phyloP scores from a whole-genome alignment of 1,140 invertebrate genomes.

The Euura saliciscinereae region DNA sequence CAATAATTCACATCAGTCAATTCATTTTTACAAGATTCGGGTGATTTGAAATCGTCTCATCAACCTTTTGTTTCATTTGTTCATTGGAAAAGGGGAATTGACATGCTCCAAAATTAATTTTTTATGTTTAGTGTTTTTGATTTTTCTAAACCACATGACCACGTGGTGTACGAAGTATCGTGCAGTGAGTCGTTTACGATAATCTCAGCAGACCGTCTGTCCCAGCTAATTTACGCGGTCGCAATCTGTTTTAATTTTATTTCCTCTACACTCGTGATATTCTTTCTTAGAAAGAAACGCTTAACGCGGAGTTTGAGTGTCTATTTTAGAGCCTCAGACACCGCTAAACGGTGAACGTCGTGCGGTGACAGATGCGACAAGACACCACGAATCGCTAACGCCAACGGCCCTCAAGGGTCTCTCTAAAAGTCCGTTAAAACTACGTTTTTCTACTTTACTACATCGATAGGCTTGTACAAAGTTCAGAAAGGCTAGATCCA shows the following conservation, averaged over 20 bases:
- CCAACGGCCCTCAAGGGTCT: not conserved
- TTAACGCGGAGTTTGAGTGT: slow-evolving; percentile 3
- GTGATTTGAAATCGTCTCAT: no score
- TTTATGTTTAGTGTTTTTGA: no score
- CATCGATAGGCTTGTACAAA: no score
- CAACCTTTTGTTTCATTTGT: no score
- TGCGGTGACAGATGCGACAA: slow-evolving; percentile 1
- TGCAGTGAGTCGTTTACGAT: slow-evolving; percentile 4
- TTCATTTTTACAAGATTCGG: no score
- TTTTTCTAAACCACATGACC: no score
- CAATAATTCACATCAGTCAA: no score
- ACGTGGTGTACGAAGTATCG: not conserved
- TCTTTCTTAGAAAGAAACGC: not conserved
- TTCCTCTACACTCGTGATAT: not conserved
- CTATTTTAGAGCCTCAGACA: slow-evolving; percentile 1
- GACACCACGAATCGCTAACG: slow-evolving; percentile 6
- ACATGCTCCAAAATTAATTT: no score
- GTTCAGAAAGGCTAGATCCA: no score
- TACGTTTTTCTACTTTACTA: no score
- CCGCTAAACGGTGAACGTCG: slow-evolving; percentile 1
- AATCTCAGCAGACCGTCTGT: not conserved
- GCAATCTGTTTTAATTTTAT: slow-evolving; percentile 7
- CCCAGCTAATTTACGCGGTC: not conserved
- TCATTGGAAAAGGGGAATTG: no score
- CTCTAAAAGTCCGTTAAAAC: no score